Evolutionary conservation across 2,113 vertebrate genomes (phyloP).

Genomic region (Xenus cinereus): DNA sequence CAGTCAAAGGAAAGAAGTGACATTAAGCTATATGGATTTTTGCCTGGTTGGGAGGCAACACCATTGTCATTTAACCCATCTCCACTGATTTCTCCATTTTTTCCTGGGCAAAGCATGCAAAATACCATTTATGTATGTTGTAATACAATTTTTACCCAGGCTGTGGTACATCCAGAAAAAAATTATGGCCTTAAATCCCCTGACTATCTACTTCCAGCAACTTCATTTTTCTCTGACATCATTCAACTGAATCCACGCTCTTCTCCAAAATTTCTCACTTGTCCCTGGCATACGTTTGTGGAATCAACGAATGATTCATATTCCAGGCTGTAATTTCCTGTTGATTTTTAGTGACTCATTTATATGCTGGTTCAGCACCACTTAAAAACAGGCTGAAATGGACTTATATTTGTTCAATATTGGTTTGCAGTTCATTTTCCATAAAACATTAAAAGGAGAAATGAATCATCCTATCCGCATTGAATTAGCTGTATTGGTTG

Average conservation of each 20-base stretch:
- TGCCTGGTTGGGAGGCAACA: background rate
- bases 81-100: background rate
- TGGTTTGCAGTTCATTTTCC: background rate
- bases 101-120: background rate
- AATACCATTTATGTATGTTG: background rate
- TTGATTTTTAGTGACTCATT: conserved; percentile 35
- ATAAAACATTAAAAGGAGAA: background rate
- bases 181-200: background rate
- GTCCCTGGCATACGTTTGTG: background rate
- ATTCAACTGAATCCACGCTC: background rate
- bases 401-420: background rate
- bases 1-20: background rate
- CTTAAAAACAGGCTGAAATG: background rate
- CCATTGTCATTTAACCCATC: background rate
- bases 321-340: conserved; percentile 37
- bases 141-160: background rate
- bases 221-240: background rate
- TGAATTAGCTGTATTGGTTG: background rate
- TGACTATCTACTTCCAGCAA: background rate
- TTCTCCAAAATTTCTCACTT: background rate
- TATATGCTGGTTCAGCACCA: conserved; percentile 38
- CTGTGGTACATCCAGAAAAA: background rate
- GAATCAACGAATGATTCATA: conserved; percentile 27
- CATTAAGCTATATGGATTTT: background rate
- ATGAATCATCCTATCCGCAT: background rate